Evolutionary conservation across 2,113 vertebrate species (phyloP), one percentile per base, ranked within the genome.

Genomic region (Elephas maximus): DNA sequence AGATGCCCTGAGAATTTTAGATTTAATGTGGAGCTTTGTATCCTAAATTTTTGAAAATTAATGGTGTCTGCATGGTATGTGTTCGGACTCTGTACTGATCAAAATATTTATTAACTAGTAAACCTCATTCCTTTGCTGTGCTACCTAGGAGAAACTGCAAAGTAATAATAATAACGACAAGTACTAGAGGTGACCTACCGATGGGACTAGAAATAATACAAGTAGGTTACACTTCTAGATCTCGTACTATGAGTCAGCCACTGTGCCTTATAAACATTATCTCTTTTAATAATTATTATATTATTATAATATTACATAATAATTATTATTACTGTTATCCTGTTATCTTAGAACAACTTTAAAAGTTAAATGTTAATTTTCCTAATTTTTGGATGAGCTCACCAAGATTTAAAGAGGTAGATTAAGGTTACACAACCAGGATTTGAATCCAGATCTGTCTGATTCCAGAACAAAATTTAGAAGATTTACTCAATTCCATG

Each of bases 311-410:
- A 12, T 57, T 57, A 12, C 53, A 17, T 57, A 57, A 57, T 57
- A 57, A 57, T 57, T 2, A 57, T 57, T 57, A 57, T 57, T 57
- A 57, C 15, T 57, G 48, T 48, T 48, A 48, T 48, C 48, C 48
- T 48, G 53, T 17, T 57, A 17, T 37, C 45, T 91, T 84, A 94
- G 60, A 88, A 60, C 69, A 90, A 26, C 18, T 44, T 95, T 97
- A 69, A 90, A 90, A 83, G 21, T 18, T 90, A 95, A 96, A 97
- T 62, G 73, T 85, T 95, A 67, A 90, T 71, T 96, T 94, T 85
- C 45, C 24, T 96, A 3, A 76, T 81, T 62, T 92, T 83, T 87
- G 21, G 73, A 80, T 94, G 5, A 92, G 28, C 7, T 94, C 76
- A 84, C 69, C 74, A 26, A 93, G 23, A 30, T 94, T 91, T 93